Evolutionary conservation across 2,797 vertebrate genomes (phyloP).

Genomic region (Pitangus sulphuratus): DNA sequence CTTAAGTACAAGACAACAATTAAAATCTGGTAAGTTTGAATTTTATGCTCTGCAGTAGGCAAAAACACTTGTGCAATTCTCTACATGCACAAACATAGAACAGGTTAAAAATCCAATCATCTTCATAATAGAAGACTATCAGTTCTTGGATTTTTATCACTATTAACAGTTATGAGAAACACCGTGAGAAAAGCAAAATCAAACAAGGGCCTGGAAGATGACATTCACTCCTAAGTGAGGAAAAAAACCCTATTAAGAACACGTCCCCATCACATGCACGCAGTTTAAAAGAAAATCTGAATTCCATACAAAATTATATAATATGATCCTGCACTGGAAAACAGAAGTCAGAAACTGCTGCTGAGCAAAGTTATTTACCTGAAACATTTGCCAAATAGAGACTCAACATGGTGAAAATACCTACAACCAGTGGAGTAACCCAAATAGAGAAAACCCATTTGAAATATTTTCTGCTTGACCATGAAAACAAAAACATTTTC

Average conservation of each 20-base stretch:
- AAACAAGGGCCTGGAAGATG: background rate
- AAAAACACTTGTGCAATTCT: background rate
- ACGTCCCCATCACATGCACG: fast-evolving
- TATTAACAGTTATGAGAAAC: background rate
- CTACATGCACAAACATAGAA: background rate
- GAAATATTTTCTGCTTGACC: background rate
- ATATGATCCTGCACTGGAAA: background rate
- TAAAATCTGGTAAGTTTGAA: background rate
- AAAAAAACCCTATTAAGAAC: background rate
- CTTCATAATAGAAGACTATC: background rate
- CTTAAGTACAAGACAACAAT: background rate
- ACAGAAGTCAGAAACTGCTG: background rate
- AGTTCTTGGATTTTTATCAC: background rate
- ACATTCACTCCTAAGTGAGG: background rate
- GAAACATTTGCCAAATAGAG: background rate
- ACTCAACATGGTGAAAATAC: background rate
- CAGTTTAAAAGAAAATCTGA: background rate
- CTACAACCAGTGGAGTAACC: background rate
- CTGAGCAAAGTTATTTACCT: background rate
- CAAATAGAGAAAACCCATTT: background rate
- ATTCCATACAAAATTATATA: background rate
- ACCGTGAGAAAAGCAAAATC: background rate
- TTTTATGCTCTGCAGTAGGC: background rate
- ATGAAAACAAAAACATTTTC: background rate
- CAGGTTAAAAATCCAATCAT: background rate